phyloP scores from a whole-genome alignment of 2,797 vertebrate genomes.

The Darevskia nairensis region DNA sequence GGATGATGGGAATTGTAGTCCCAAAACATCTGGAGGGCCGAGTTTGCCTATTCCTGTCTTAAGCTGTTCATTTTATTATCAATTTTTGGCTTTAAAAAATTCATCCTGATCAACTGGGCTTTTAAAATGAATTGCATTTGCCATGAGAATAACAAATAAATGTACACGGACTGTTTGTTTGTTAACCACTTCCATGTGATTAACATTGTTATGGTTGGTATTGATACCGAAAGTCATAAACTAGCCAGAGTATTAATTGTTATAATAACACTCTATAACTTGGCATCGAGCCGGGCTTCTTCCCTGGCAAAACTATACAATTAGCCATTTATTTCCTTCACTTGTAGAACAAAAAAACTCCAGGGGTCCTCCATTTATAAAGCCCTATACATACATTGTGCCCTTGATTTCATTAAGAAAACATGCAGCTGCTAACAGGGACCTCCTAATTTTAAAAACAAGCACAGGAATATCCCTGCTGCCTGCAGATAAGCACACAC shows the following conservation, averaged over 20 bases:
- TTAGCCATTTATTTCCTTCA: constrained; percentile 53
- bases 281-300: constrained; percentile 44
- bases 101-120: constrained; percentile 26
- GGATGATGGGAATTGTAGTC: no score
- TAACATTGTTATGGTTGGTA: constrained; percentile 44
- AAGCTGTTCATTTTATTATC: neutral
- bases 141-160: neutral
- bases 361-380: constrained; percentile 24
- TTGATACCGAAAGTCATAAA: neutral
- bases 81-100: neutral
- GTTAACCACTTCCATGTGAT: constrained; percentile 33
- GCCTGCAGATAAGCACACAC: neutral
- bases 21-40: no score
- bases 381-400: constrained; percentile 20
- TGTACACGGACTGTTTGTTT: constrained; percentile 26
- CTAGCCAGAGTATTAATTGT: constrained; percentile 48
- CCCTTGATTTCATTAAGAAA: constrained; percentile 46
- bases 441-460: constrained; percentile 31
- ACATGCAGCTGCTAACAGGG: constrained; percentile 5
- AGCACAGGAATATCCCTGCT: constrained; percentile 31
- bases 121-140: constrained; percentile 32
- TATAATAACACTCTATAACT: constrained; percentile 41
- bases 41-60: no score
- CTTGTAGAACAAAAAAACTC: constrained; percentile 45
- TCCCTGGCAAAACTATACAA: constrained; percentile 41